phyloP scores from a whole-genome alignment of 2,888 invertebrate genomes.

The Tetragnatha montana region DNA sequence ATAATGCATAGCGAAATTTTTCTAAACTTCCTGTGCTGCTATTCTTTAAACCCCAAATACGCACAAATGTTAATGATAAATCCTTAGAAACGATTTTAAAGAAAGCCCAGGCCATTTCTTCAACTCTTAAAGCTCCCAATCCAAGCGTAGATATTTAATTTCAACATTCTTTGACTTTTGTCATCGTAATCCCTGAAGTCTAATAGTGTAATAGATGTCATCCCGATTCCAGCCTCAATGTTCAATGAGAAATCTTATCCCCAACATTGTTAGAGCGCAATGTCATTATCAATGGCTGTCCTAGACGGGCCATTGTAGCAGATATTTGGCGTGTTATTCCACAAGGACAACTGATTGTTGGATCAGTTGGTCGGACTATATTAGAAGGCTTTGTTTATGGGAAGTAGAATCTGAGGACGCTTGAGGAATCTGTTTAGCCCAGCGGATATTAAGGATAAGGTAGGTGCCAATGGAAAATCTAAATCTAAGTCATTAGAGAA shows the following conservation, averaged over 20 bases:
- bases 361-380: neutral
- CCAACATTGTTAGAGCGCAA: neutral
- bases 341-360: neutral
- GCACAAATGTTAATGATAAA: too few relatives aligned
- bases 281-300: neutral
- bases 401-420: neutral
- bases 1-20: too few relatives aligned
- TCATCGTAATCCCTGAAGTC: neutral
- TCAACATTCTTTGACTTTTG: too few relatives aligned
- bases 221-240: neutral
- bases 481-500: too few relatives aligned
- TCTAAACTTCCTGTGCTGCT: too few relatives aligned
- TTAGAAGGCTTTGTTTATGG: neutral
- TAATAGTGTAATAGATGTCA: neutral
- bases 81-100: too few relatives aligned
- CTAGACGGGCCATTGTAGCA: neutral
- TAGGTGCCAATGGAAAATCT: too few relatives aligned
- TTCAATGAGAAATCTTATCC: neutral
- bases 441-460: neutral
- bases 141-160: too few relatives aligned
- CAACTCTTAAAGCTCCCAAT: too few relatives aligned
- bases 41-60: too few relatives aligned
- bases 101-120: too few relatives aligned
- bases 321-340: neutral
- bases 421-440: neutral